Conservation (phyloP, 2,888 invertebrate species). For the Gasteruption jaculator region DNA sequence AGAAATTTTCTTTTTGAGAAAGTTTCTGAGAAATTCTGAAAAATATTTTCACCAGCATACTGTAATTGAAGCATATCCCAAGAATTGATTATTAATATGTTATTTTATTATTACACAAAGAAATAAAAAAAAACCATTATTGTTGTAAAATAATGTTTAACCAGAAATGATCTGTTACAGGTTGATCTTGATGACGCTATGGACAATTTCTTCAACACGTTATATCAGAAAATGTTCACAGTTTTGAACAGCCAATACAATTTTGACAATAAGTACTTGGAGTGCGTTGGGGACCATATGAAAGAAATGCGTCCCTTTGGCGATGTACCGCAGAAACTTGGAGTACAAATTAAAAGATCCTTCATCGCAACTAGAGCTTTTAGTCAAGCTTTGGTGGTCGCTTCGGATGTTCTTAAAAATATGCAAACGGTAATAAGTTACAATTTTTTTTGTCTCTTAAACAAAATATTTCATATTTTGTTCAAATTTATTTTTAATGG, state of each 20-base stretch:
- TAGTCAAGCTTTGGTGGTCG: constrained; percentile 81
- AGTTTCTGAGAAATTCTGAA: too few species aligned
- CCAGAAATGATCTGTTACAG: too few species aligned
- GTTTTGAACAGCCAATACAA: constrained; percentile 90
- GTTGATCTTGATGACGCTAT: constrained; percentile 81
- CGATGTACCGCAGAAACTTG: constrained; percentile 88
- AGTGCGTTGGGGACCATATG: constrained; percentile 89
- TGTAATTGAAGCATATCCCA: too few species aligned
- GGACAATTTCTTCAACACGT: constrained; percentile 87
- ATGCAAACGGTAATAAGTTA: constrained; percentile 76
- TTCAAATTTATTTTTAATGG: constrained; percentile 5
- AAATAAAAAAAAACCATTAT: background rate
- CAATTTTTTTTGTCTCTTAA: constrained; percentile 4
- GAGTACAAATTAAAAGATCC: constrained; percentile 82
- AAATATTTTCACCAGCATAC: too few species aligned
- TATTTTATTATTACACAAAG: too few species aligned
- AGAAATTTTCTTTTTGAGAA: too few species aligned
- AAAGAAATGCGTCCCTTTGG: constrained; percentile 91
- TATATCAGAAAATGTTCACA: constrained; percentile 94
- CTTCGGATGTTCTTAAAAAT: constrained; percentile 74
- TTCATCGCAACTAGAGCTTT: constrained; percentile 94
- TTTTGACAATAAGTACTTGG: constrained; percentile 81
- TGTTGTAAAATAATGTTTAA: background rate
- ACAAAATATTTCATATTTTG: background rate
- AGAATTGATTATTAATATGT: too few species aligned